Evolutionary conservation across 2,888 invertebrate species (phyloP).

Genomic region (Sesamia inferens): DNA sequence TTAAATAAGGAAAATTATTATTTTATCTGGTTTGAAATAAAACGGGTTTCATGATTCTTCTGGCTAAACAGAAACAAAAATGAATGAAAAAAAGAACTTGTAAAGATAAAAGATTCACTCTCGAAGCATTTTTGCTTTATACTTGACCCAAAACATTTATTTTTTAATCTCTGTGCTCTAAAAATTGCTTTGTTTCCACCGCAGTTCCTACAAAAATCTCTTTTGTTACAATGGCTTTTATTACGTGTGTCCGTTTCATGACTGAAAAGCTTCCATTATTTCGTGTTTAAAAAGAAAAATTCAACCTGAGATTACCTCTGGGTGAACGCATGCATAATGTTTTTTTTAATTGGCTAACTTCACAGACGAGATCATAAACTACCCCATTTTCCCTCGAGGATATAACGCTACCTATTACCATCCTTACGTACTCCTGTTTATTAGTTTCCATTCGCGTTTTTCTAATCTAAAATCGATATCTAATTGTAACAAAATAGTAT

Average conservation of each 20-base stretch:
- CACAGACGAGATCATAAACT: neutral
- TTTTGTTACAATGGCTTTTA: conserved; percentile 47
- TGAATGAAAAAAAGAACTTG: conserved; percentile 17
- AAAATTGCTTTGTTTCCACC: conserved; percentile 42
- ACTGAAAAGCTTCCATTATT: conserved; percentile 21
- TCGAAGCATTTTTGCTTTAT: conserved; percentile 3
- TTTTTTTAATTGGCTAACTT: conserved; percentile 1
- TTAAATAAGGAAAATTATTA: neutral
- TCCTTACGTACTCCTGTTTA: neutral
- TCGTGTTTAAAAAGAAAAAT: conserved; percentile 1
- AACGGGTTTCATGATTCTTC: conserved; percentile 7
- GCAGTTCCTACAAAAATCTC: conserved; percentile 19
- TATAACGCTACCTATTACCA: neutral
- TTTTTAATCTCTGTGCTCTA: conserved; percentile 24
- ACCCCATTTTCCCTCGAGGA: neutral
- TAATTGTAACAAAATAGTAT: neutral
- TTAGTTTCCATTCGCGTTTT: neutral
- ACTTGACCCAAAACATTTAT: neutral
- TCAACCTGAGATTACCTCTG: neutral
- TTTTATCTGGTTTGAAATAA: neutral
- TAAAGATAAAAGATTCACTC: conserved; percentile 30
- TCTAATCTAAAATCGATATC: neutral
- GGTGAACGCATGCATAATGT: neutral
- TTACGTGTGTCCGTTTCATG: conserved; percentile 30
- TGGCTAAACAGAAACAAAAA: conserved; percentile 5